Base-by-base conservation (phyloP, 2,113 vertebrate species). In the Rhizomys pruinosus region DNA sequence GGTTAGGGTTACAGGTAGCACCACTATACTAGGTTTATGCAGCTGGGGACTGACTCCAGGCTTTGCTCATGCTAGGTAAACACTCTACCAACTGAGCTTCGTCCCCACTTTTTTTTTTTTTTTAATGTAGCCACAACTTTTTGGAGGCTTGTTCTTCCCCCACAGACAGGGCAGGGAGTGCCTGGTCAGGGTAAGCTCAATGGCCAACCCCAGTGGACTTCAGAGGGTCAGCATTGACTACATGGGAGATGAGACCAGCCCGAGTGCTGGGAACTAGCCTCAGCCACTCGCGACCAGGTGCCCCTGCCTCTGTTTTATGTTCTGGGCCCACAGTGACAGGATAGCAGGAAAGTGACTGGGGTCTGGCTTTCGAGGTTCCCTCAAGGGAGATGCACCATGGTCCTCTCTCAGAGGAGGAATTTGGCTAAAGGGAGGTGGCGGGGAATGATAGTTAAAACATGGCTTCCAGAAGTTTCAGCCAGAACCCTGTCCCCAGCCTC, bases 151-250 rank as follows among this genome's bases (percentile, higher is more conserved):
- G 64, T 47, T 84, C 29, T 47, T 84, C 55, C 42, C 42, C 39
- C 37, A 68, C 42, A 64, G 52, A 34, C 29, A 9, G 44, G 61
- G 66, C 39, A 29, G 29, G 59, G 63, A 52, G 0, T 59, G 37
- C 29, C 34, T 0, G 10, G 61, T 37, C 5, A 7, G 11, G 11
- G 32, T 19, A 16, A 72, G 37, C 17, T 11, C 59, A 34, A 6
- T 29, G 22, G 63, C 61, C 27, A 61, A 32, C 63, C 9, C 44
- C 37, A 34, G 57, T 2, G 22, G 52, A 78, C 17, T 2, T 1
- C 47, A 1, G 32, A 11, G 3, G 7, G 27, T 3, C 25, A 16
- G 17, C 20, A 3, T 29, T 0, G 3, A 34, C 39, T 44, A 34
- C 20, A 0, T 2, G 8, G n/a, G 37, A 32, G 39, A 47, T 1